These are phyloP conservation scores for Heliothis virescens DNA, from an alignment of 1,140 invertebrate species.

Conservation along the genomic window DNA sequence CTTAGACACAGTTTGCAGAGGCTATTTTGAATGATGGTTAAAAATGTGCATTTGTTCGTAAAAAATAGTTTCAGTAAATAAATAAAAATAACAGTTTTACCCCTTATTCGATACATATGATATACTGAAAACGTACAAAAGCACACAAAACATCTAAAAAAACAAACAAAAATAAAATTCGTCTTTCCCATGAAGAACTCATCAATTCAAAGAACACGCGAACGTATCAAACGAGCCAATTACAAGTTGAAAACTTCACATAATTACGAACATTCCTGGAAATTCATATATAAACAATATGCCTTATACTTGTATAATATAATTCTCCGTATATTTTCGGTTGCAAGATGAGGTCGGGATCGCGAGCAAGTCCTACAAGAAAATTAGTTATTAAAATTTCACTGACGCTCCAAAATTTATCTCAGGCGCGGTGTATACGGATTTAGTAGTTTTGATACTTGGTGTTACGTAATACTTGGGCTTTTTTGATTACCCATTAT, in stretches of 20 bases:
- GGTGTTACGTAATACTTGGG: constrained; percentile 57
- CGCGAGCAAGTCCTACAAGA: constrained; percentile 80
- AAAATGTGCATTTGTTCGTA: no score
- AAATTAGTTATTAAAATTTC: constrained; percentile 87
- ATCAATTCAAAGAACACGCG: background rate
- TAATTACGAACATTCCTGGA: constrained; percentile 32
- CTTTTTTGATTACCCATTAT: background rate
- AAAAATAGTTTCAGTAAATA: no score
- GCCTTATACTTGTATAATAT: background rate
- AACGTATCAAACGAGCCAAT: background rate
- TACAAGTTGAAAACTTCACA: constrained; percentile 7
- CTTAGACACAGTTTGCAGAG: no score
- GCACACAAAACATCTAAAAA: no score
- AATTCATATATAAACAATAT: constrained; percentile 37
- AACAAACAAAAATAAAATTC: background rate
- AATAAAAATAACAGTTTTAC: no score
- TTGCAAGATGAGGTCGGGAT: constrained; percentile 62
- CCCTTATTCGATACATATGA: no score
- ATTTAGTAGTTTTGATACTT: constrained; percentile 56
- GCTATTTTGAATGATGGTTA: no score
- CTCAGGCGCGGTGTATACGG: constrained; percentile 70
- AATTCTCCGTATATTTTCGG: constrained; percentile 44
- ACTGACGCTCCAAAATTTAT: constrained; percentile 86
- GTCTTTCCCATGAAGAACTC: background rate
- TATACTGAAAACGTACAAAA: no score